Base-by-base conservation (phyloP, 1,140 invertebrate species). In the Portunus trituberculatus region DNA sequence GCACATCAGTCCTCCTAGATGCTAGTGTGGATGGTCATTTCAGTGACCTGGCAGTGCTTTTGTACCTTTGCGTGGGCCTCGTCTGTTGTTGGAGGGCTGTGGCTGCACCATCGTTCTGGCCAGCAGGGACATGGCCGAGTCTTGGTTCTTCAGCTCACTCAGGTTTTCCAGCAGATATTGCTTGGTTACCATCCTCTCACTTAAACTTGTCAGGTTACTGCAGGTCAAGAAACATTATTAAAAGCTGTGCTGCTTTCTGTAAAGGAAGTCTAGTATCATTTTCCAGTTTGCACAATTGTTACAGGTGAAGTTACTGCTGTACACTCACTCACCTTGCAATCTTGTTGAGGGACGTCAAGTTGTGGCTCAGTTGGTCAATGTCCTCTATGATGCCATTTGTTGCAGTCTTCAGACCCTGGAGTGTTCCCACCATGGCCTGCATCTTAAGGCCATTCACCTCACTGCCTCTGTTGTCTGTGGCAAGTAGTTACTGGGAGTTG, bases 131-230 rank as follows among this genome's bases (percentile, higher is more conserved):
- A 87, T 8, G n/a, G 84, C 39, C 0, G 84, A 14, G 46, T 82
- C 28, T 25, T 86, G 76, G 52, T 14, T 86, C 32, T 45, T 92
- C n/a, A 95, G 48, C 46, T 95, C 94, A 59, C 88, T 95, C 12
- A 95, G 94, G 84, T 83, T 93, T 45, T 95, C 82, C 10, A 76
- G 32, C 31, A 95, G 84, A 48, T 95, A 93, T 88, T 95, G 94
- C n/a, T 95, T 95, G 52, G 83, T 92, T n/a, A 93, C 94, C 91
- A 95, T 92, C 20, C 39, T 46, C 14, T 93, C 32, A 31, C n/a
- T 84, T 29, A 95, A 16, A 4, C 89, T 46, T 8, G 45, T 29
- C 12, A 95, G 8, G 28, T 92, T 39, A n/a, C 94, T 95, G 91
- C 16, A 59, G 32, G 31, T 10, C 12, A 29, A 32, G 4, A 46